A percentile compares a stretch with the other conserved stretches of the same genome.
Evolutionary conservation across 2,113 vertebrate genomes (phyloP).

Genomic region (Ariopsis seemanni): DNA sequence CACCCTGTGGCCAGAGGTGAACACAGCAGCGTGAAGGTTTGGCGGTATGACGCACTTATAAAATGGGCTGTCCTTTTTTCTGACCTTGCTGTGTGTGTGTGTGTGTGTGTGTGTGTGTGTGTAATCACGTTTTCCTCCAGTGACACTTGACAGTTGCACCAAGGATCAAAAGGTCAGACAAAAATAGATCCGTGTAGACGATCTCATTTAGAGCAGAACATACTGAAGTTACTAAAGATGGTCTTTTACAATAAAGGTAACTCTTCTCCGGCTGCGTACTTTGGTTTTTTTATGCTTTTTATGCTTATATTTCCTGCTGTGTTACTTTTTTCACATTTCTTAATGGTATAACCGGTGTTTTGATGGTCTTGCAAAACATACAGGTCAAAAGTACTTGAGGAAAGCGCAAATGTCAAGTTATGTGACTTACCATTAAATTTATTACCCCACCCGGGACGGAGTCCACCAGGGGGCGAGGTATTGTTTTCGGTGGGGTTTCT

Average conservation of each 20-base stretch:
- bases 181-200: not conserved
- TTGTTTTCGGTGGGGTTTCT: too few relatives aligned
- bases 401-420: not conserved
- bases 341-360: not conserved
- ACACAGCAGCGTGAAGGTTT: constrained; percentile 47
- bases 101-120: not conserved
- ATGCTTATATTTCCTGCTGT: too few relatives aligned
- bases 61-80: not conserved
- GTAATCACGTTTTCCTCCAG: not conserved
- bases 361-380: not conserved
- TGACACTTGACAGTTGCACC: not conserved
- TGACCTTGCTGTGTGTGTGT: constrained; percentile 1
- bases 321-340: not conserved
- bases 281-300: not conserved
- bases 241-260: not conserved
- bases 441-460: too few relatives aligned
- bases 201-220: not conserved
- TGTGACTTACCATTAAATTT: not conserved
- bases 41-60: constrained; percentile 7
- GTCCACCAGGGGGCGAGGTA: too few relatives aligned
- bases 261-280: not conserved
- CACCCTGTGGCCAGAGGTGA: constrained; percentile 57
- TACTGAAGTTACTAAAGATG: not conserved
- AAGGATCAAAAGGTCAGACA: not conserved
- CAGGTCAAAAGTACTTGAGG: not conserved